Evolutionary conservation across 2,888 invertebrate species (phyloP), one percentile per base, ranked within the genome.

Genomic region (Phorcus lineatus): DNA sequence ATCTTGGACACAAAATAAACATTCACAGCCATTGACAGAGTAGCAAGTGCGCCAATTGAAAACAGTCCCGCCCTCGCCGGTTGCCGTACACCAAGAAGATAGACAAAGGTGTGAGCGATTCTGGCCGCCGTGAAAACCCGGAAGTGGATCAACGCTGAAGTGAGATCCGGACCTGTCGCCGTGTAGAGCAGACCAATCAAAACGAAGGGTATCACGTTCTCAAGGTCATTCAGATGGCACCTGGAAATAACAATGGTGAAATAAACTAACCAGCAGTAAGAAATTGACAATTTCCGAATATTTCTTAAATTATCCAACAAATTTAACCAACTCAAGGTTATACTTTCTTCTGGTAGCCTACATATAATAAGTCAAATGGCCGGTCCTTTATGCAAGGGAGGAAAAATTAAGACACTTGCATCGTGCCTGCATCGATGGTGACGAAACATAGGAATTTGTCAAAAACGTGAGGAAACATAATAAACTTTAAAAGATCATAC

Each of bases 161-260:
- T 87, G 7, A 93, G 90, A 78, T 92, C 92, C 0, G 96, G 96
- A 0, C 94, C 93, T 0, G 95, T 95, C 36, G 95, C 93, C 80
- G 95, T 89, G 93, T 95, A 96, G 80, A 95, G 90, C 6, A 95
- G 94, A 6, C 94, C 95, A 47, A 95, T 91, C 17, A 95, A 88
- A 91, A 95, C 94, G 90, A 96, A 96, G 0, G 95, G 94, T 0
- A 95, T 94, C 79, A 96, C 96, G 91, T 96, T 96, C 92, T 96
- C 96, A 91, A 96, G 90, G 90, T 96, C 96, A 89, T 96, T 96
- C 86, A 95, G 93, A 90, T 96, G 96, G 16, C 95, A 96, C 88
- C 96, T 95, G 91, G 31, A 36, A 36, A 36, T 4, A 7, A 36
- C 11, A 11, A 11, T 47, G 11, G 6, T 47, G 13, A 47, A 47